Evolutionary conservation across 2,797 vertebrate genomes (phyloP).

Genomic region (Simalia tracyae): DNA sequence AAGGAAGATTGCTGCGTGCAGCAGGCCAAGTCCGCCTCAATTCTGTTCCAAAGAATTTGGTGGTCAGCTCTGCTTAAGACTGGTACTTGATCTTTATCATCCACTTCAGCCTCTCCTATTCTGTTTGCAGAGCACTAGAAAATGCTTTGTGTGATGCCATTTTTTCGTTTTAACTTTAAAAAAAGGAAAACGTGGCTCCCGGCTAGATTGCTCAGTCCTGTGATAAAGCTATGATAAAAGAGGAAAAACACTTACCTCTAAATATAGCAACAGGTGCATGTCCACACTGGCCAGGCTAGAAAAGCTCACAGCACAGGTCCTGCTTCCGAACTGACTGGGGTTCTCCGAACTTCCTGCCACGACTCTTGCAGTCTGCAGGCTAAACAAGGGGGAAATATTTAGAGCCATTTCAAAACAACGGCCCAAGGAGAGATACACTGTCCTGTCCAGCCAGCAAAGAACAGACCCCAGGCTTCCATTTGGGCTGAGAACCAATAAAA

Average conservation of each 20-base stretch:
- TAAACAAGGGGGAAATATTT: conserved; percentile 11
- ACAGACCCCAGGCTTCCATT: neutral
- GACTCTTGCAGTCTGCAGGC: neutral
- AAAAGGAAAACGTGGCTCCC: too few species aligned
- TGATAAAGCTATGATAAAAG: too few species aligned
- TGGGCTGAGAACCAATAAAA: conserved; percentile 7
- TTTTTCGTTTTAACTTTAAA: too few species aligned
- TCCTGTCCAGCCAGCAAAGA: neutral
- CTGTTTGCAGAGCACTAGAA: too few species aligned
- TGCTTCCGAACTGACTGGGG: neutral
- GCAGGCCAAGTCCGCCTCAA: too few species aligned
- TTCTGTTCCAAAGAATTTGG: too few species aligned
- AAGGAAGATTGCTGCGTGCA: too few species aligned
- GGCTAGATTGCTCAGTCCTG: too few species aligned
- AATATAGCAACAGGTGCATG: neutral
- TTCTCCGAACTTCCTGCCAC: neutral
- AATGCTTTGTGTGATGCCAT: neutral
- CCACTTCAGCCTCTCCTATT: neutral
- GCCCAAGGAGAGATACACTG: neutral
- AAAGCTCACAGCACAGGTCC: too few species aligned
- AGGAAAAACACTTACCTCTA: neutral
- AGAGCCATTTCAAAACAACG: neutral
- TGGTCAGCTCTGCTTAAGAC: too few species aligned
- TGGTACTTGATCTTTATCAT: neutral
- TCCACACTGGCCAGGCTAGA: too few species aligned